These are phyloP conservation scores for Azemiops feae DNA, from an alignment of 2,113 vertebrate genomes.

Conservation along the genomic window DNA sequence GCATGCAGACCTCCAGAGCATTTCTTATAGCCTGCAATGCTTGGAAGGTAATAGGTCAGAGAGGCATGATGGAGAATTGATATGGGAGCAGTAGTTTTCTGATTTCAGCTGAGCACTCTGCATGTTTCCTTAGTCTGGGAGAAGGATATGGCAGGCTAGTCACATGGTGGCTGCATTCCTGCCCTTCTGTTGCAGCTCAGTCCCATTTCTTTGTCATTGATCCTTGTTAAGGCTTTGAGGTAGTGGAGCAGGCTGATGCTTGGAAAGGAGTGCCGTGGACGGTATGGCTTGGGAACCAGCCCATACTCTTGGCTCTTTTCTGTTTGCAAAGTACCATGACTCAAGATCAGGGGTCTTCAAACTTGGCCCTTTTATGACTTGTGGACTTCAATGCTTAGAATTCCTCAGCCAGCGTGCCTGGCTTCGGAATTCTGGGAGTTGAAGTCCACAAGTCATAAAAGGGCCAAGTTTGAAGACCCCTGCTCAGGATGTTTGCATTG, in stretches of 20 bases:
- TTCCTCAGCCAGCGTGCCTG: too few species aligned
- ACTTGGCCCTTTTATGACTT: too few species aligned
- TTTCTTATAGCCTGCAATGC: neutral
- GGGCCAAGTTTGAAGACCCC: too few species aligned
- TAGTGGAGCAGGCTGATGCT: neutral
- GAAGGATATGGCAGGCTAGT: neutral
- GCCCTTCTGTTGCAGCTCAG: neutral
- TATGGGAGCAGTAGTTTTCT: neutral
- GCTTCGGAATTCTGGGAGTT: too few species aligned
- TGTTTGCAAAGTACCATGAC: too few species aligned
- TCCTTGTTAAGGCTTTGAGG: neutral
- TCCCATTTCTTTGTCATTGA: neutral
- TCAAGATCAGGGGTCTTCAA: too few species aligned
- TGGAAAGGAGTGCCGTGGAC: neutral
- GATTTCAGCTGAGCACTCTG: neutral
- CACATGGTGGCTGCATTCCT: neutral
- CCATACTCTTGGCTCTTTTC: neutral
- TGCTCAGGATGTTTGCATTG: too few species aligned
- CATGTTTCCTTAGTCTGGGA: neutral
- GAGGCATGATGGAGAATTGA: neutral
- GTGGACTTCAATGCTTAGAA: too few species aligned
- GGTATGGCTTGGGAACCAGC: neutral
- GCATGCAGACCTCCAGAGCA: neutral
- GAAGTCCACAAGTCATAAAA: too few species aligned
- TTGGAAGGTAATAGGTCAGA: neutral